phyloP scores from a whole-genome alignment of 2,113 vertebrate genomes.

The Stegostoma tigrinum region DNA sequence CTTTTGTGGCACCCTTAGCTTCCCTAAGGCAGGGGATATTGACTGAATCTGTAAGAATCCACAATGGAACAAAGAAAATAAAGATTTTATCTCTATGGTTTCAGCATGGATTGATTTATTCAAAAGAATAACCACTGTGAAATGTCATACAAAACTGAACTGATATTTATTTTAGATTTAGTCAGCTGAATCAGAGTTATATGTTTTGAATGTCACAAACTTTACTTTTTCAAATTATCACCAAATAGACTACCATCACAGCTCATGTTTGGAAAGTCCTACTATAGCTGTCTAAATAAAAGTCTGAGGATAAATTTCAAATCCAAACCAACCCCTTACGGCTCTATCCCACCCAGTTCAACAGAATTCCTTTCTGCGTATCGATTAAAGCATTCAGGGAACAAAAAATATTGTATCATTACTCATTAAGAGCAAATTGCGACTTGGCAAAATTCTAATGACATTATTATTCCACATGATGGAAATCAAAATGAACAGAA shows the following conservation, averaged over 20 bases:
- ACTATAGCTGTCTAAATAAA: background rate
- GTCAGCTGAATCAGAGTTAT: background rate
- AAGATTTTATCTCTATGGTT: background rate
- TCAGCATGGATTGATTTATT: conserved; percentile 5
- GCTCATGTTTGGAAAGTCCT: background rate
- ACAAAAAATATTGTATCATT: background rate
- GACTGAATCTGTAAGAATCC: background rate
- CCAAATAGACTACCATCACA: background rate
- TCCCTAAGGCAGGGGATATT: background rate
- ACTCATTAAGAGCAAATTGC: background rate
- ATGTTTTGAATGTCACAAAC: background rate
- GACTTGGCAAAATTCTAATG: background rate
- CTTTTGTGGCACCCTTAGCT: background rate
- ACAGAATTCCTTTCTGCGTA: background rate
- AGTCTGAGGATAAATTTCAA: background rate
- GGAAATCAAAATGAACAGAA: background rate
- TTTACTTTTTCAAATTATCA: background rate
- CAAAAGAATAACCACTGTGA: background rate
- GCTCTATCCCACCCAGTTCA: background rate
- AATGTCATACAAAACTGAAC: background rate
- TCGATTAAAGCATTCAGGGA: background rate
- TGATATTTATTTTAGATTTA: background rate
- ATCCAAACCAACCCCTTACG: background rate
- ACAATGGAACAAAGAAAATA: background rate
- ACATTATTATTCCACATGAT: background rate